Evolutionary conservation across 2,113 vertebrate genomes (phyloP).

Genomic region (Lichenostomus cassidix): DNA sequence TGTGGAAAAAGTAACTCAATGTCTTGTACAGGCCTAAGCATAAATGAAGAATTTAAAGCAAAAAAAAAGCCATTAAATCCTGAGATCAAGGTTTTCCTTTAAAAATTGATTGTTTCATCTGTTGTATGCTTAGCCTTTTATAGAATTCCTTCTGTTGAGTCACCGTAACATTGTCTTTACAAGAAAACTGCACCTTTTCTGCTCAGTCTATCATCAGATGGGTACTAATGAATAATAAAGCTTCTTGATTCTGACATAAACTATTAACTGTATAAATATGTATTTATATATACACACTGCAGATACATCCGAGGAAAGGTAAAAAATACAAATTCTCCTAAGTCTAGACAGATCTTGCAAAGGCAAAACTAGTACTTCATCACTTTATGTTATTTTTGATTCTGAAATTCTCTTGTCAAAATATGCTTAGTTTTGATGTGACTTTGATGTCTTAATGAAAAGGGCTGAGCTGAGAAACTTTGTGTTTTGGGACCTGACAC

Average conservation of each 20-base stretch:
- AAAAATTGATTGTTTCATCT: not conserved
- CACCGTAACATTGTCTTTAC: not conserved
- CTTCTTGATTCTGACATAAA: not conserved
- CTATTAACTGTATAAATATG: not conserved
- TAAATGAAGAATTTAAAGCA: not conserved
- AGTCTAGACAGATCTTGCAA: not conserved
- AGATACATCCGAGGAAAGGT: not conserved
- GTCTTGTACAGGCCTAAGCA: not conserved
- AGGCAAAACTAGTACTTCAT: not conserved
- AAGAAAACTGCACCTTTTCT: constrained; percentile 18
- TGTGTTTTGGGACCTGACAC: not conserved
- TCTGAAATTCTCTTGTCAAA: not conserved
- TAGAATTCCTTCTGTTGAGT: not conserved
- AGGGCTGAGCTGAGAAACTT: not conserved
- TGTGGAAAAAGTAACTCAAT: not conserved
- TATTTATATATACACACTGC: not conserved
- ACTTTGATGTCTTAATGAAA: not conserved
- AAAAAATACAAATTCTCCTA: not conserved
- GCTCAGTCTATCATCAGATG: not conserved
- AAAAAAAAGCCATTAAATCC: not conserved
- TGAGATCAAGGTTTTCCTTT: not conserved
- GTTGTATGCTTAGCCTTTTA: not conserved
- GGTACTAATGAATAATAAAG: not conserved
- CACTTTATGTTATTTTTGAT: not conserved
- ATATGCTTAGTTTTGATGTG: not conserved